Percentiles rank a stretch among this genome's conserved stretches.
These are phyloP conservation scores for Oncorhynchus masou DNA, from an alignment of 2,113 vertebrate genomes.

Conservation along the genomic window DNA sequence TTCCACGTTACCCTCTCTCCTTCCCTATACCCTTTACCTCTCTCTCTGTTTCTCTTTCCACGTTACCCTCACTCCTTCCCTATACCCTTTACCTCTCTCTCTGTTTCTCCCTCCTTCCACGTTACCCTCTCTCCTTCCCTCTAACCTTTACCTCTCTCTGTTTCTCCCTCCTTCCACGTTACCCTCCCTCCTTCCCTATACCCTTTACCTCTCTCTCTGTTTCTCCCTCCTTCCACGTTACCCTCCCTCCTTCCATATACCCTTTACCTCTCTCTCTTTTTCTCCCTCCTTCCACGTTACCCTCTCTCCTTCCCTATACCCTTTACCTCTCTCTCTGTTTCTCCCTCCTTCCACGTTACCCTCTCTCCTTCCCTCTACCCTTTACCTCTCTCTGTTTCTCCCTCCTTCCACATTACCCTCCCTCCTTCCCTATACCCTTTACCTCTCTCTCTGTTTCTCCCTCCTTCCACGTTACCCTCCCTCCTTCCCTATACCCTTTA, in stretches of 20 bases:
- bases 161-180: background rate
- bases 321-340: background rate
- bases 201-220: background rate
- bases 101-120: no score
- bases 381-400: background rate
- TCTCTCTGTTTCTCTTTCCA: background rate
- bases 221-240: background rate
- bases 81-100: slow-evolving; percentile 1
- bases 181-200: background rate
- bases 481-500: background rate
- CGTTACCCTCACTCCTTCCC: background rate
- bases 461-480: slow-evolving; percentile 1
- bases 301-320: background rate
- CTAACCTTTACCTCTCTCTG: background rate
- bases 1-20: background rate
- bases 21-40: background rate
- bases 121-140: background rate
- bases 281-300: background rate
- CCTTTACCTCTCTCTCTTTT: background rate
- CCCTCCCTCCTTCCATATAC: background rate
- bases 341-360: slow-evolving; percentile 1
- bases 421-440: background rate
- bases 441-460: background rate
- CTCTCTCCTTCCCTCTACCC: background rate
- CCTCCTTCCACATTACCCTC: slow-evolving; percentile 1